Base-by-base conservation (phyloP, 2,113 vertebrate species). In the Malaclemys terrapin region DNA sequence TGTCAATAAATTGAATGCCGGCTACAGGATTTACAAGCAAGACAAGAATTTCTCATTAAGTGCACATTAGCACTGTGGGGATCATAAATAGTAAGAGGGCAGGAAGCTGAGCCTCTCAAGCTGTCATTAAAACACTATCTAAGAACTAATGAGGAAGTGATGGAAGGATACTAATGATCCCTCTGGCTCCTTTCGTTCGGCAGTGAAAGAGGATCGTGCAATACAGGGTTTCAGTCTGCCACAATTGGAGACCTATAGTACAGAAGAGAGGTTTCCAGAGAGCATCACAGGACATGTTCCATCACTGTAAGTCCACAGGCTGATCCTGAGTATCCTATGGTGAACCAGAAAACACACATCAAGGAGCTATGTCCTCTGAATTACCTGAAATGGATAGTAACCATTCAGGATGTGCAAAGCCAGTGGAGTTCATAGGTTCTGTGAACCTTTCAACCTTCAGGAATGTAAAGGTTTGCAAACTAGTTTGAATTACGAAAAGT, bases 21-120 rank as follows among this genome's bases (percentile, higher is more conserved):
- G 98, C 98, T 98, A 98, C 98, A 98, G 98, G 98, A 98, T 98
- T 99, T 98, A 98, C 98, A 98, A 98, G 98, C 98, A 98, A 98
- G 98, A 99, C 98, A 98, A 98, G 98, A 98, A 98, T 98, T 99
- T 98, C 98, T 99, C 98, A 98, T 99, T 98, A 99, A 98, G 98
- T 98, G 98, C 98, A 98, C 98, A 98, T 99, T 99, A 99, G 98
- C 98, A 98, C 97, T 98, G 98, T 98, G 97, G 98, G 98, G 98
- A 98, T 98, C 98, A 98, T 98, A 98, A 98, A 98, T 98, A 98
- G 98, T 96, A 97, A 98, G 98, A 97, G 98, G 98, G 98, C 98
- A 97, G 98, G 98, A 98, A 97, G 97, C 91, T 65, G 95, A 96
- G 98, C 96, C 98, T 98, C 98, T 98, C 98, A 95, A 98, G 97